Conservation (phyloP, 2,888 invertebrate genomes). For the Caenorhabditis sp. region DNA sequence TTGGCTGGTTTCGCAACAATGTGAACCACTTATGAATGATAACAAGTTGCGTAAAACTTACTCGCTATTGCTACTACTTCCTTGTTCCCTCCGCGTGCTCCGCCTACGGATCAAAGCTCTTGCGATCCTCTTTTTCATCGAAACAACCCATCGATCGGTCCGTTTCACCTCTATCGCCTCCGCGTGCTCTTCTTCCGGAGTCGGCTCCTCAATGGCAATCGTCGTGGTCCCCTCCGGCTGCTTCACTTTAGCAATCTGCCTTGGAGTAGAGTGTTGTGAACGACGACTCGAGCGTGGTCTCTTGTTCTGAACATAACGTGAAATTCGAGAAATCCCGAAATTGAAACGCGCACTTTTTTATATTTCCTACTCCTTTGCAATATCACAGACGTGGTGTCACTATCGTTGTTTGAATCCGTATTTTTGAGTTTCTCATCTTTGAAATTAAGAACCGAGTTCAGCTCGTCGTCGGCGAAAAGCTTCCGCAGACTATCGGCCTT, state of each 20-base stretch:
- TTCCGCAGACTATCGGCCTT: slow-evolving; percentile 47
- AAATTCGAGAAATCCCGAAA: too few relatives aligned
- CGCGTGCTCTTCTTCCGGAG: slow-evolving; percentile 15
- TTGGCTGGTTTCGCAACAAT: slow-evolving; percentile 11
- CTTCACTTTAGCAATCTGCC: slow-evolving; percentile 38
- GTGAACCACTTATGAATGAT: background rate
- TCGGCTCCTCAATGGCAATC: slow-evolving; percentile 29
- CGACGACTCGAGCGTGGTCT: slow-evolving; percentile 45
- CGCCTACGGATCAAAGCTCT: slow-evolving; percentile 54
- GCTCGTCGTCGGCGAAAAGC: slow-evolving; percentile 60
- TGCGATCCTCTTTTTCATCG: slow-evolving; percentile 64
- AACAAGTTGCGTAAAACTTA: slow-evolving; percentile 25
- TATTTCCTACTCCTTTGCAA: slow-evolving; percentile 36
- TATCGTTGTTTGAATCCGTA: slow-evolving; percentile 55
- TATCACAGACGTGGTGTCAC: slow-evolving; percentile 60
- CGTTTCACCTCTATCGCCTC: slow-evolving; percentile 48
- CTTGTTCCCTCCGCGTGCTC: slow-evolving; percentile 46
- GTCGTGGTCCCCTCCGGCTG: slow-evolving; percentile 21
- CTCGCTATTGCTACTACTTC: slow-evolving; percentile 60
- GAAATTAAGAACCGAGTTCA: slow-evolving; percentile 61
- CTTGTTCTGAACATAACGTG: slow-evolving; percentile 23
- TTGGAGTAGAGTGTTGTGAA: slow-evolving; percentile 42
- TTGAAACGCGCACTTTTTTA: slow-evolving; percentile 39
- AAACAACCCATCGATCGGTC: slow-evolving; percentile 62
- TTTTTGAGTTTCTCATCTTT: slow-evolving; percentile 52